Base-by-base conservation (phyloP, 1,140 invertebrate genomes). In the Drosophila kanapiae region DNA sequence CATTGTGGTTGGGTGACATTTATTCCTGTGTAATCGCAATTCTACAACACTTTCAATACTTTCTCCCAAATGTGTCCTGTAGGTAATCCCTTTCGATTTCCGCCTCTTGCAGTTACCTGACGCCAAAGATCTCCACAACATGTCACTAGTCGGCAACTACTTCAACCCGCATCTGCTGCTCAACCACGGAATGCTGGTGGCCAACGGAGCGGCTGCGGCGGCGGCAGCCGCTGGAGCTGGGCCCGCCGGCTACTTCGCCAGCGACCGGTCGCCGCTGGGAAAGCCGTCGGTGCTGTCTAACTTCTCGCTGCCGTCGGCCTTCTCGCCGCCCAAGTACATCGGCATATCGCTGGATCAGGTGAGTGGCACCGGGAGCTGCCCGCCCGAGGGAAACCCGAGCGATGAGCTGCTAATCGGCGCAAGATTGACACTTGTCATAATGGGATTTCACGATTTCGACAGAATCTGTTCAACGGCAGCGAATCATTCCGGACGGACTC, bases 61-160 rank as follows among this genome's bases (percentile, higher is more conserved):
- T 42, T 60, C 33, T 35, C 43, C 57, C 62, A 35, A 61, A 60
- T 43, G 23, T 29, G 9, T 42, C 8, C 45, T 14, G 29, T 48
- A 51, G 27, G 54, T 74, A 75, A 61, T 62, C 16, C 43, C 43
- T 75, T 37, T 40, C 35, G 47, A 29, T 49, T 80, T 13, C 40
- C 16, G 9, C 45, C 51, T 38, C 6, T 91, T 91, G 11, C 78
- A 93, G 92, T 80, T 93, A 85, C 92, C 91, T 80, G 92, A 93
- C 91, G 92, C 91, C 82, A 93, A 93, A 92, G 92, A 93, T 91
- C 82, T 93, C 57, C 92, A 93, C 82, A 93, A 93, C 77, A 93
- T 93, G 91, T 93, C 92, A 78, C 88, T 93, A 88, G 92, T 93
- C 83, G 91, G 92, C 75, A 93, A 91, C 85, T 93, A 93, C 48